Evolutionary conservation across 2,797 vertebrate species (phyloP).

Genomic region (Centroberyx gerrardi): DNA sequence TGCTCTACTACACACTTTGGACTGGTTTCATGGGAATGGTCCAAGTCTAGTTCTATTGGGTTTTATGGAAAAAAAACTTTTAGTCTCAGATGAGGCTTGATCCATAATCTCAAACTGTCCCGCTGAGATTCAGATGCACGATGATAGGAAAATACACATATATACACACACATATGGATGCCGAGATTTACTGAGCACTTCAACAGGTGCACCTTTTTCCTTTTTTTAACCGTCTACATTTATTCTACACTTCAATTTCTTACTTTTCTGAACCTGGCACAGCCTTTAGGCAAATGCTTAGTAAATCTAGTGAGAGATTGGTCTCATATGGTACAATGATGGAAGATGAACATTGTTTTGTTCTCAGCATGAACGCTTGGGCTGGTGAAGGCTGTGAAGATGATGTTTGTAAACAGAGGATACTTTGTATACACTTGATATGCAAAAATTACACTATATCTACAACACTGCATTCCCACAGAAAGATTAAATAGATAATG

Average conservation of each 20-base stretch:
- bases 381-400: constrained; percentile 41
- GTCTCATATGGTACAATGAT: constrained; percentile 4
- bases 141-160: constrained; percentile 28
- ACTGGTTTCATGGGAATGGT: constrained; percentile 46
- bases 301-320: constrained; percentile 13
- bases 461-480: constrained; percentile 37
- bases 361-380: constrained; percentile 16
- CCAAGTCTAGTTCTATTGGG: constrained; percentile 6
- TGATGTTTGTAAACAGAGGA: constrained; percentile 48
- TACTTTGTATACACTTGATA: constrained; percentile 5
- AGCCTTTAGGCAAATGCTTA: background rate
- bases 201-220: background rate
- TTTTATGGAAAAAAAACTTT: constrained; percentile 2
- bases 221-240: constrained; percentile 2
- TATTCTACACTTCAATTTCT: background rate
- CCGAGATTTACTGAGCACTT: constrained; percentile 16
- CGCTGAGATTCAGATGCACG: constrained; percentile 9
- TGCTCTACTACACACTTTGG: constrained; percentile 71
- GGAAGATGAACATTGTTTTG: background rate
- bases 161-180: background rate
- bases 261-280: background rate
- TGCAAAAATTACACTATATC: constrained; percentile 2
- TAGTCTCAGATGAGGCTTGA: background rate
- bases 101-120: background rate
- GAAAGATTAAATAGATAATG: constrained; percentile 33